These are phyloP conservation scores for Acrobasis repandana DNA, from an alignment of 2,888 invertebrate genomes.

Conservation along the genomic window DNA sequence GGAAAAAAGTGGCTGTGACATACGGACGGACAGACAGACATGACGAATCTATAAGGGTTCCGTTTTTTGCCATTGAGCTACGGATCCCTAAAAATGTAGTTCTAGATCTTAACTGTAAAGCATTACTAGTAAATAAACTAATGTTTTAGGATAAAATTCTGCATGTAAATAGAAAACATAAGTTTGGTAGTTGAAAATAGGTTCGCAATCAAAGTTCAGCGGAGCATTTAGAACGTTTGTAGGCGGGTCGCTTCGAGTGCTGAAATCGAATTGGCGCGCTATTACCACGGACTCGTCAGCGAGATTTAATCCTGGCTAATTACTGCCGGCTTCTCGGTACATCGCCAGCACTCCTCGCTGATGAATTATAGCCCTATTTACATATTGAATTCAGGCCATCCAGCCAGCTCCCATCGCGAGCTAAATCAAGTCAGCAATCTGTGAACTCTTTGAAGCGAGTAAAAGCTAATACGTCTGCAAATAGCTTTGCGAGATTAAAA, in stretches of 20 bases:
- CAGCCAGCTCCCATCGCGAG: conserved; percentile 35
- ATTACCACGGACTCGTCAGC: conserved; percentile 52
- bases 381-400: conserved; percentile 50
- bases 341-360: conserved; percentile 39
- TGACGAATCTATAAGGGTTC: too few relatives aligned
- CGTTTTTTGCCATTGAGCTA: too few relatives aligned
- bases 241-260: conserved; percentile 42
- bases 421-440: conserved; percentile 57
- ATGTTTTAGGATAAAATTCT: neutral
- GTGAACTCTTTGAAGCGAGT: conserved; percentile 45
- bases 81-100: too few relatives aligned
- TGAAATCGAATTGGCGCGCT: conserved; percentile 50
- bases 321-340: conserved; percentile 54
- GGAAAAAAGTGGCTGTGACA: too few relatives aligned
- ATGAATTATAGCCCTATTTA: conserved; percentile 52
- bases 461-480: conserved; percentile 20
- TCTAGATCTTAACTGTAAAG: too few relatives aligned
- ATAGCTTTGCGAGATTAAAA: conserved; percentile 13
- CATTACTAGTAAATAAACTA: too few relatives aligned
- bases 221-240: conserved; percentile 49
- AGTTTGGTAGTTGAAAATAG: conserved; percentile 39
- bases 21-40: too few relatives aligned
- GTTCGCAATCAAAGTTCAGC: conserved; percentile 48
- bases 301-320: conserved; percentile 68
- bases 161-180: neutral